Evolutionary conservation across 2,113 vertebrate species (phyloP).

Genomic region (Cavia porcellus): DNA sequence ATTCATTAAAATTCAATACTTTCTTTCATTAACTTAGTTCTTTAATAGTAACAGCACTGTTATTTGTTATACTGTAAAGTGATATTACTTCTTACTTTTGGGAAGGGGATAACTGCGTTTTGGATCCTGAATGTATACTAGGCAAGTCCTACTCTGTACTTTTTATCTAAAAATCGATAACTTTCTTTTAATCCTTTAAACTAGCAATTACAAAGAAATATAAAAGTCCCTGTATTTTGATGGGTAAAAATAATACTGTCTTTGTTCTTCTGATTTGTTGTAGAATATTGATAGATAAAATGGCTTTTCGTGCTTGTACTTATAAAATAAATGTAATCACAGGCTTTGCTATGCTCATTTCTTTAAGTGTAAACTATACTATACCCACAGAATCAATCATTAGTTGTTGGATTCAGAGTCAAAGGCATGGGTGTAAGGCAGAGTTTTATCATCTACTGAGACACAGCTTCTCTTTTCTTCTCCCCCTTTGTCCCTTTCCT

Average conservation of each 20-base stretch:
- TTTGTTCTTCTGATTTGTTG: background rate
- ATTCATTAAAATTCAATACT: conserved; percentile 3
- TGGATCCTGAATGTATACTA: background rate
- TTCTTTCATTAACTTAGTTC: conserved; percentile 33
- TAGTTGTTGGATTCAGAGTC: background rate
- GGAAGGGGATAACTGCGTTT: background rate
- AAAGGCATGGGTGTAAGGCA: background rate
- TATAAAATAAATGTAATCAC: background rate
- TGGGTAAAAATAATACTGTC: background rate
- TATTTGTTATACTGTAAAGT: conserved; percentile 13
- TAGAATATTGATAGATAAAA: background rate
- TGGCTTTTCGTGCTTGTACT: background rate
- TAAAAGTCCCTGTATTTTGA: conserved; percentile 31
- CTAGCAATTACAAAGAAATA: conserved; percentile 1
- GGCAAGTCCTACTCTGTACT: background rate
- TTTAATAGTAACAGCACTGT: background rate
- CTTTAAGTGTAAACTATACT: background rate
- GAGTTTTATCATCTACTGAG: background rate
- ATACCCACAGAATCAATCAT: background rate
- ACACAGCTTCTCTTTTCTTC: background rate
- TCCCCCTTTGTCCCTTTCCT: background rate
- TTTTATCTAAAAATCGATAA: conserved; percentile 35
- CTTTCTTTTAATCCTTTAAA: background rate
- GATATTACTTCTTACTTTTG: background rate
- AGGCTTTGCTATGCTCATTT: background rate